Base-by-base conservation (phyloP, 2,113 vertebrate genomes). In the Aramus guarauna region DNA sequence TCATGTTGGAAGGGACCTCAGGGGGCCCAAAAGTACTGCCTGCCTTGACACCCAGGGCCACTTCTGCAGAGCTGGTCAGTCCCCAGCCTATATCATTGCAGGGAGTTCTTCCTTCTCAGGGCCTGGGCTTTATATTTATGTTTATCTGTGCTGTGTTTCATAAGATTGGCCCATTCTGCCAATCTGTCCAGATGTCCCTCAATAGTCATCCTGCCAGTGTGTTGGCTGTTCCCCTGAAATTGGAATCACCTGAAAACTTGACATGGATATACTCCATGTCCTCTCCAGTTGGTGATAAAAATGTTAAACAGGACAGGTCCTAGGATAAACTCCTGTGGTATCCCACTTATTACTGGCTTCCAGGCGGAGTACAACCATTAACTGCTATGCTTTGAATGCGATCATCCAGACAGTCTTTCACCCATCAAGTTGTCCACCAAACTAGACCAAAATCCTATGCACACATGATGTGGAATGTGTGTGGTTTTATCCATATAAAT, bases 201-300 rank as follows among this genome's bases (percentile, higher is more conserved):
- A 53, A 2, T 16, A 43, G 24, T 36, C 43, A 71, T 36, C 14
- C 27, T 77, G 43, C 8, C 53, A 76, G 43, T 27, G 66, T 73
- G 29, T 59, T 47, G 29, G 41, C 11, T 90, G 9, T 29, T 73
- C 24, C 29, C 15, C 43, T 0, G 0, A 56, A 68, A 68, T 1
- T 68, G 19, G 21, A 77, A 47, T 37, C 4, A 22, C 29, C 10
- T 71, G 76, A 60, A 60, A 83, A 75, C 21, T 9, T 82, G 27
- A 22, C 39, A 29, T 22, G 21, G 55, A n/a, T 55, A 72, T 50
- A 80, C 10, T 21, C 22, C 30, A 63, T 8, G 6, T 62, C 30
- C 21, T 66, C 71, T 63, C 30, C 34, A 75, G 29, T 32, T 6
- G 0, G 13, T 50, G 62, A n/a, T 34, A 55, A 63, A 88, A 60